Evolutionary conservation across 2,888 invertebrate species (phyloP).

Genomic region (Bimastos eiseni): DNA sequence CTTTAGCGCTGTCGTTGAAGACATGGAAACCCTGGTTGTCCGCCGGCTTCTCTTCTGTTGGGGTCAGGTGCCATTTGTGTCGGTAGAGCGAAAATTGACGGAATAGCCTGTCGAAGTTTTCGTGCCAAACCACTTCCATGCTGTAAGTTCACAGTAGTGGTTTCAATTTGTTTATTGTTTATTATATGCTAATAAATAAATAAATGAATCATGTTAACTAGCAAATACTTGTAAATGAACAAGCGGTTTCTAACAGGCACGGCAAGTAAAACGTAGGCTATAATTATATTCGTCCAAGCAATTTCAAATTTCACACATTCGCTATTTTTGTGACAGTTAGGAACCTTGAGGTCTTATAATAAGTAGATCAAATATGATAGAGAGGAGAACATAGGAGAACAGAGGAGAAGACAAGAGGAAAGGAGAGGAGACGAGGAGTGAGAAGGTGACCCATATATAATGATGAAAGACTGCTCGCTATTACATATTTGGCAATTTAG

Average conservation of each 20-base stretch:
- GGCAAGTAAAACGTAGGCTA: not conserved
- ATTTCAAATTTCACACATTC: not conserved
- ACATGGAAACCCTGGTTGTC: not conserved
- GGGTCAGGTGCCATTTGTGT: conserved; percentile 52
- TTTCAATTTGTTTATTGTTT: not conserved
- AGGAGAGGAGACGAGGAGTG: not conserved
- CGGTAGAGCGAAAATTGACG: conserved; percentile 52
- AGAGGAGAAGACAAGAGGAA: not conserved
- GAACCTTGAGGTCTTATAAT: not conserved
- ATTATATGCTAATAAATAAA: too few species aligned
- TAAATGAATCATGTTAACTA: too few species aligned
- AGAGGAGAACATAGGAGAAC: not conserved
- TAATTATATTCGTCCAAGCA: too few species aligned
- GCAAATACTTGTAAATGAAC: too few species aligned
- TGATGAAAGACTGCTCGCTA: not conserved
- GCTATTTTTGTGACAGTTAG: not conserved
- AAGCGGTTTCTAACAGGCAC: not conserved
- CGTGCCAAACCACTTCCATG: conserved; percentile 63
- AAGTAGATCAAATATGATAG: not conserved
- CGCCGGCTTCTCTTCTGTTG: conserved; percentile 50
- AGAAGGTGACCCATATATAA: not conserved
- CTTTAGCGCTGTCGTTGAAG: conserved; percentile 61
- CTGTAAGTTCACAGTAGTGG: conserved; percentile 46
- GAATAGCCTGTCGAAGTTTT: conserved; percentile 60
- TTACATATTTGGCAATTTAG: not conserved